These are phyloP conservation scores for Apogon talboti DNA, from an alignment of 2,797 vertebrate genomes.

Conservation along the genomic window DNA sequence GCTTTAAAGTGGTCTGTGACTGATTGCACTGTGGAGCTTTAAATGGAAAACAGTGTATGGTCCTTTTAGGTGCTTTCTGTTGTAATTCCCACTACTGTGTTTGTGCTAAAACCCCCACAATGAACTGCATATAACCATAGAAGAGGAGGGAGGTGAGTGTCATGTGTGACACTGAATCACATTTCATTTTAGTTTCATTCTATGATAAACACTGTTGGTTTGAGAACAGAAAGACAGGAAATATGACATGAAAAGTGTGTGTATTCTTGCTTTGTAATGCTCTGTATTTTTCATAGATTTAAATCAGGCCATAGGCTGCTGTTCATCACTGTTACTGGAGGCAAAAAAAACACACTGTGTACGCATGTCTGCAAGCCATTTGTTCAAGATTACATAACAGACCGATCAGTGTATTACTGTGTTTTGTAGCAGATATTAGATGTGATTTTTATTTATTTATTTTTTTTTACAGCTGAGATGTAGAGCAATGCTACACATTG, in stretches of 20 bases:
- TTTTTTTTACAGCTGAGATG: conserved; percentile 31
- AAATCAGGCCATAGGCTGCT: conserved; percentile 25
- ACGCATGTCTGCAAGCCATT: conserved; percentile 30
- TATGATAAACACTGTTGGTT: no score
- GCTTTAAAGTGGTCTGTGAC: neutral
- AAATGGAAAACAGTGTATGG: neutral
- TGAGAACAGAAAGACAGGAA: no score
- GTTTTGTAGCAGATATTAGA: conserved; percentile 17
- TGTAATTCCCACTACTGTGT: neutral
- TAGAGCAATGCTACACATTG: conserved; percentile 29
- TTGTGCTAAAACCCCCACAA: neutral
- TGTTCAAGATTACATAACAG: conserved; percentile 26
- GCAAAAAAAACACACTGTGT: conserved; percentile 1
- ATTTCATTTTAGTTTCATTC: no score
- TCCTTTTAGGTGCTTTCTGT: conserved; percentile 5
- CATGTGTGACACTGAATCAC: neutral
- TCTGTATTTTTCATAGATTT: conserved; percentile 16
- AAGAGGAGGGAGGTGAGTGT: conserved; percentile 4
- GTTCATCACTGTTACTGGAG: conserved; percentile 15
- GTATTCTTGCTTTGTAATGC: neutral
- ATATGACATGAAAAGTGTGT: neutral
- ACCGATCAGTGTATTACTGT: neutral
- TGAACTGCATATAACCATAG: neutral
- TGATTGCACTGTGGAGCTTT: neutral
- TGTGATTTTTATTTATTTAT: conserved; percentile 9